Evolutionary conservation across 2,888 invertebrate species (phyloP).

Genomic region (Amaurobius ferox): DNA sequence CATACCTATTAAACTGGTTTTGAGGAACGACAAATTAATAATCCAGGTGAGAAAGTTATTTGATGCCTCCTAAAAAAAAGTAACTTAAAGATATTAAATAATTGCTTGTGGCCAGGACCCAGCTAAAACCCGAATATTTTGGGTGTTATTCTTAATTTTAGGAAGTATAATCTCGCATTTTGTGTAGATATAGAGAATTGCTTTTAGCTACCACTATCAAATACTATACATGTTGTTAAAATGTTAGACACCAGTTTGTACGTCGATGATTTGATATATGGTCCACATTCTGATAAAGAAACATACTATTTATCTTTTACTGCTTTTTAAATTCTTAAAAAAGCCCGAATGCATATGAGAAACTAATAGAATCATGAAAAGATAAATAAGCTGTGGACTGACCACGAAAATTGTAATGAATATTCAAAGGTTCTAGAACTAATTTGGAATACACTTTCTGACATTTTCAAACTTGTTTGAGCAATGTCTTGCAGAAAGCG

Average conservation of each 20-base stretch:
- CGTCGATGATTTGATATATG: neutral
- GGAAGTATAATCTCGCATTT: conserved; percentile 6
- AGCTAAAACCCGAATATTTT: neutral
- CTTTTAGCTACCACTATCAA: neutral
- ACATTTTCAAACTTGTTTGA: neutral
- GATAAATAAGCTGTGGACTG: neutral
- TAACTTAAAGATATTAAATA: neutral
- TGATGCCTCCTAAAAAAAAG: conserved; percentile 4
- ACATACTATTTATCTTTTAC: neutral
- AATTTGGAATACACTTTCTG: neutral
- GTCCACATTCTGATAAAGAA: neutral
- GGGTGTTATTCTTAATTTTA: neutral
- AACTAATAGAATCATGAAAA: neutral
- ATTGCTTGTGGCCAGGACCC: neutral
- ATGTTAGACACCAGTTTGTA: neutral
- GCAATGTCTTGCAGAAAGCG: no score
- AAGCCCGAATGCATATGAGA: neutral
- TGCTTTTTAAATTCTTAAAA: neutral
- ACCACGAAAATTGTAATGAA: neutral
- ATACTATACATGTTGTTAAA: neutral
- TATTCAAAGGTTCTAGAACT: neutral
- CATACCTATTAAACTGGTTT: neutral
- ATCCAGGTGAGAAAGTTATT: neutral
- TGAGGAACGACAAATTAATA: neutral
- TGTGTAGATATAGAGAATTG: neutral